phyloP scores from a whole-genome alignment of 2,113 vertebrate species.

The Centropristis striata region DNA sequence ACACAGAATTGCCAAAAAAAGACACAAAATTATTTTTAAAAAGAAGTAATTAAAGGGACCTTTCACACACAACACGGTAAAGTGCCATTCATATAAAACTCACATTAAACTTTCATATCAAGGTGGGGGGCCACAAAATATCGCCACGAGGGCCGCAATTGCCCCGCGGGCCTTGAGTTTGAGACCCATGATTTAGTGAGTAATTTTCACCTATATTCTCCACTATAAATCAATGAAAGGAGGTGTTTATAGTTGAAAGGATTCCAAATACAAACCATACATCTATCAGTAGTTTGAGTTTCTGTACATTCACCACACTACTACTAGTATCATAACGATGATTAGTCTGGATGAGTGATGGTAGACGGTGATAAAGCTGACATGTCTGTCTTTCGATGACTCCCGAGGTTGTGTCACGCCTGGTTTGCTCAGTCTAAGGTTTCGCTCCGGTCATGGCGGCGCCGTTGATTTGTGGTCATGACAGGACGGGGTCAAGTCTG shows the following conservation, averaged over 20 bases:
- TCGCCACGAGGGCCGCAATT: too few species aligned
- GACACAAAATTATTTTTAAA: too few species aligned
- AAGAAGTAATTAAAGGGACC: too few species aligned
- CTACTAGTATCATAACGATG: neutral
- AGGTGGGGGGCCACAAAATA: too few species aligned
- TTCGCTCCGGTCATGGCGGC: conserved; percentile 10
- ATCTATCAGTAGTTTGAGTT: neutral
- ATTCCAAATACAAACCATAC: neutral
- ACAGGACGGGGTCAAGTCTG: conserved; percentile 10
- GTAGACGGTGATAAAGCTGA: neutral
- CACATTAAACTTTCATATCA: too few species aligned
- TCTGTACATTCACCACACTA: too few species aligned
- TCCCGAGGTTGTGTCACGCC: conserved; percentile 1
- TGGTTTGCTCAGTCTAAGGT: conserved; percentile 10
- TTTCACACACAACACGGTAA: too few species aligned
- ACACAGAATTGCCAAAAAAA: too few species aligned
- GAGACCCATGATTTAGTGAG: too few species aligned
- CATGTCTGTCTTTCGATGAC: conserved; percentile 10
- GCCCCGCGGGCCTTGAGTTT: too few species aligned
- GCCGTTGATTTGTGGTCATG: conserved; percentile 22
- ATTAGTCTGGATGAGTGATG: neutral
- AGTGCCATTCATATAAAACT: too few species aligned
- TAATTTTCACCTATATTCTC: neutral
- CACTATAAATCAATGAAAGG: neutral
- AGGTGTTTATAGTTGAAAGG: neutral